phyloP scores from a whole-genome alignment of 2,888 invertebrate species.

The Candidula unifasciata region DNA sequence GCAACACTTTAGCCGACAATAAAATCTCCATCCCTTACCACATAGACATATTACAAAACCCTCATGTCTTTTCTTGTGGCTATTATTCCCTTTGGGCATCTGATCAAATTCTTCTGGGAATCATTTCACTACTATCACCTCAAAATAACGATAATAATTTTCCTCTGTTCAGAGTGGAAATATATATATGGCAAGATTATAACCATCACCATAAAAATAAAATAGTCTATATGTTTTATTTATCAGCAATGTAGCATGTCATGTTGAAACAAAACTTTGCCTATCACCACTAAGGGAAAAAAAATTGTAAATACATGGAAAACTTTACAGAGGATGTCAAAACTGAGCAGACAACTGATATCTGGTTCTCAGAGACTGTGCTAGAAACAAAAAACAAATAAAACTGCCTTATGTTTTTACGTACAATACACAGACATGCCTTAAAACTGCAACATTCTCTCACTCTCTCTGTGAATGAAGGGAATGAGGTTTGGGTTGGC shows the following conservation, averaged over 20 bases:
- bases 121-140: too few species aligned
- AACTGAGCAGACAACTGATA: background rate
- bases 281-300: background rate
- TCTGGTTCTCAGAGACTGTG: background rate
- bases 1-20: too few species aligned
- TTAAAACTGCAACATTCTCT: too few species aligned
- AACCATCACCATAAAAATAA: background rate
- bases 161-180: background rate
- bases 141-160: background rate
- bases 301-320: background rate
- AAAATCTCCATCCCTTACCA: too few species aligned
- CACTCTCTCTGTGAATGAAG: background rate
- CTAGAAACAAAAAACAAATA: background rate
- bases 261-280: background rate
- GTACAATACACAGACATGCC: too few species aligned
- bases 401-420: background rate
- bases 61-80: too few species aligned
- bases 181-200: too few species aligned
- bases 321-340: background rate
- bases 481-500: constrained; percentile 5
- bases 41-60: too few species aligned
- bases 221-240: background rate
- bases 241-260: background rate
- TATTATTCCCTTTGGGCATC: too few species aligned
- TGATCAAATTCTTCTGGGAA: too few species aligned